These are phyloP conservation scores for Camelus dromedarius DNA, from an alignment of 2,113 vertebrate genomes.

Conservation along the genomic window DNA sequence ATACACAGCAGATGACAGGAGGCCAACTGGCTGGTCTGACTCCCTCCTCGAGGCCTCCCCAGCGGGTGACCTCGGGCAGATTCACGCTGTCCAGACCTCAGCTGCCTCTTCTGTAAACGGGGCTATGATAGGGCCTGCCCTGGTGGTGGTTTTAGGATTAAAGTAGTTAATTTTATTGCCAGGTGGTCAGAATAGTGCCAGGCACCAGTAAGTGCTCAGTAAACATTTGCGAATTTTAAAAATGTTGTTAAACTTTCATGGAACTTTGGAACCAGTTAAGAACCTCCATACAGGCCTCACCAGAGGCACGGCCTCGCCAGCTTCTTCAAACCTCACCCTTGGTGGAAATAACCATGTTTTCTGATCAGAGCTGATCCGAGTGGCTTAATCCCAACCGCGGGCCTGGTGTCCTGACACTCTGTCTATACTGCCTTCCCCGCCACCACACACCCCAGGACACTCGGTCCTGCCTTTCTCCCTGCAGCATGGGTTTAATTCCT, in stretches of 20 bases:
- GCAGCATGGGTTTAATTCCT: no score
- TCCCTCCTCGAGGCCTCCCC: fast-evolving
- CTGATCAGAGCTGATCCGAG: background rate
- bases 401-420: fast-evolving
- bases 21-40: fast-evolving
- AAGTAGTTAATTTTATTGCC: background rate
- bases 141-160: fast-evolving
- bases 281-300: background rate
- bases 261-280: background rate
- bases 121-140: no score
- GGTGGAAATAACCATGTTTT: background rate
- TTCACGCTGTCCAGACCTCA: fast-evolving
- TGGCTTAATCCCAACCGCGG: background rate
- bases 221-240: background rate
- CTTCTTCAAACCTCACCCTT: background rate
- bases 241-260: background rate
- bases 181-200: no score
- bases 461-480: background rate
- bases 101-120: background rate
- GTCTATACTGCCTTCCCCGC: no score
- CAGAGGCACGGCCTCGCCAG: background rate
- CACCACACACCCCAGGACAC: background rate
- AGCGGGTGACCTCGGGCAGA: no score
- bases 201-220: background rate
- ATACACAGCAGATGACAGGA: fast-evolving